phyloP scores from a whole-genome alignment of 2,113 vertebrate genomes.

The Nothocercus nigrocapillus region DNA sequence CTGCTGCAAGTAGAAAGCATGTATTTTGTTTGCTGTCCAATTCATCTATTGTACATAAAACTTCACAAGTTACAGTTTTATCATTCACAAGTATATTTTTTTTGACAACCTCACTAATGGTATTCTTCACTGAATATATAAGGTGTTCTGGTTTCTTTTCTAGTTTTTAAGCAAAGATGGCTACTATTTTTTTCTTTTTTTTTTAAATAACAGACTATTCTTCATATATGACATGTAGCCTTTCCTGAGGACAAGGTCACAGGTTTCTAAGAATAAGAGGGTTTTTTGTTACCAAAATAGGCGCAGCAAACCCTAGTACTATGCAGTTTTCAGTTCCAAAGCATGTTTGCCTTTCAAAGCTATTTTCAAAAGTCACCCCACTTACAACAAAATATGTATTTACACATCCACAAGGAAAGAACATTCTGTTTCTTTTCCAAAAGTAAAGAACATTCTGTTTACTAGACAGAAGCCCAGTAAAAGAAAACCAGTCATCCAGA shows the following conservation, averaged over 20 bases:
- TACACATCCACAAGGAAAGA: not conserved
- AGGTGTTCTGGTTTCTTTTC: constrained; percentile 10
- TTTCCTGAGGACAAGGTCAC: not conserved
- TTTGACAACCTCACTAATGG: constrained; percentile 55
- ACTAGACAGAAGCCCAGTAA: not conserved
- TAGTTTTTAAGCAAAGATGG: not conserved
- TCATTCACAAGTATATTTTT: constrained; percentile 53
- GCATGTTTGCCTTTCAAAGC: not conserved
- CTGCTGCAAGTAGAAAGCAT: constrained; percentile 22
- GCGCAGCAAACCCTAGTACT: not conserved
- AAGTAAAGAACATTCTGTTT: not conserved
- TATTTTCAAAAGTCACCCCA: not conserved
- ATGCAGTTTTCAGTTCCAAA: not conserved
- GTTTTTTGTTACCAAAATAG: not conserved
- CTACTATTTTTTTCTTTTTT: not conserved
- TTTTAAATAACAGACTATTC: not conserved
- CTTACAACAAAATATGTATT: not conserved
- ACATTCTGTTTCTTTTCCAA: not conserved
- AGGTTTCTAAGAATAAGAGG: not conserved
- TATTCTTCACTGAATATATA: constrained; percentile 52
- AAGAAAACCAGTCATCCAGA: not conserved
- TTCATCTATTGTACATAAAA: constrained; percentile 45
- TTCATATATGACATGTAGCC: not conserved
- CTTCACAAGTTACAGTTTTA: constrained; percentile 40
- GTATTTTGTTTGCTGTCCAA: constrained; percentile 45